These are phyloP conservation scores for Physocephala rufipes DNA, from an alignment of 2,888 invertebrate genomes.

Conservation along the genomic window DNA sequence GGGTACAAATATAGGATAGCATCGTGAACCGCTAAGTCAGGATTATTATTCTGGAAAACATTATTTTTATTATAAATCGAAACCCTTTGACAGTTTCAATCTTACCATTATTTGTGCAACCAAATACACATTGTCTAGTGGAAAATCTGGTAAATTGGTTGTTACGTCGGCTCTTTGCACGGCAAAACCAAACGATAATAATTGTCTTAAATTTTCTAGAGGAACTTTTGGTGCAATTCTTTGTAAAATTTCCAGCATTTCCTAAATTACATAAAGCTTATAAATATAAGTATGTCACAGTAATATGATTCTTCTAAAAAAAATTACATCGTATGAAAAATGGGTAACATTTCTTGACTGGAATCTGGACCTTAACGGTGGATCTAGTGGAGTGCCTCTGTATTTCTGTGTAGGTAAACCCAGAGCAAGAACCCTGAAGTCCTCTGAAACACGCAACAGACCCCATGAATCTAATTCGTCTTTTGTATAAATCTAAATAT, in stretches of 20 bases:
- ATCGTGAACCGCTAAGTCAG: constrained; percentile 73
- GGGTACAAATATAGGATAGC: constrained; percentile 85
- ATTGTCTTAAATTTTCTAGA: constrained; percentile 60
- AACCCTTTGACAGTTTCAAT: too few species aligned
- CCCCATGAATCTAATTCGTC: constrained; percentile 86
- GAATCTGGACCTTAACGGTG: constrained; percentile 92
- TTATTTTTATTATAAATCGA: too few species aligned
- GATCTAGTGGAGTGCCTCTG: constrained; percentile 93
- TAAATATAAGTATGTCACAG: not conserved
- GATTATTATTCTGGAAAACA: constrained; percentile 77
- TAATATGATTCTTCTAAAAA: constrained; percentile 11
- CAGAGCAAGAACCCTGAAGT: constrained; percentile 92
- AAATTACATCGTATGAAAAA: constrained; percentile 53
- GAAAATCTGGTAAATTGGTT: constrained; percentile 84
- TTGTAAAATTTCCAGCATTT: constrained; percentile 68
- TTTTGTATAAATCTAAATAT: constrained; percentile 79
- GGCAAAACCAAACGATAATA: constrained; percentile 81
- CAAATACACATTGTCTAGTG: constrained; percentile 79
- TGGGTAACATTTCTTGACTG: constrained; percentile 86
- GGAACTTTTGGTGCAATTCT: constrained; percentile 68
- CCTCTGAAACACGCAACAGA: constrained; percentile 89
- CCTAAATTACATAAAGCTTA: constrained; percentile 62
- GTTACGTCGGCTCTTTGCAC: constrained; percentile 79
- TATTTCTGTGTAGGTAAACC: constrained; percentile 90
- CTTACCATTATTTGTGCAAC: constrained; percentile 68